Evolutionary conservation across 2,888 invertebrate genomes (phyloP).

Genomic region (Troides aeacus): DNA sequence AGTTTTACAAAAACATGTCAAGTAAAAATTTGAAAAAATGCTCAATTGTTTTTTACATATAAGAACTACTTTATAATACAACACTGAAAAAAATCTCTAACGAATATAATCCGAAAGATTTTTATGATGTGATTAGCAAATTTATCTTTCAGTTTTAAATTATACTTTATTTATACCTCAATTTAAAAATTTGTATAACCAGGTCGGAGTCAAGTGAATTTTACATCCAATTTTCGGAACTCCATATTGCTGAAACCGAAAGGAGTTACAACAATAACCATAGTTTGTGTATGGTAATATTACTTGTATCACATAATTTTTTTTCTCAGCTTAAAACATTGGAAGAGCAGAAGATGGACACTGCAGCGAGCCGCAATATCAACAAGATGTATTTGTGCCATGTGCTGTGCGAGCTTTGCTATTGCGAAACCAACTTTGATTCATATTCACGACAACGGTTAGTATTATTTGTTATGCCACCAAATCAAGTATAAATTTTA

Average conservation of each 20-base stretch:
- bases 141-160: no score
- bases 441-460: slow-evolving; percentile 39
- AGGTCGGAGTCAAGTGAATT: no score
- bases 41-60: no score
- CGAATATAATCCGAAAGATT: no score
- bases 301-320: neutral
- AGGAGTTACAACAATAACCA: no score
- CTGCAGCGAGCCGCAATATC: slow-evolving; percentile 5
- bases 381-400: slow-evolving; percentile 10
- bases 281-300: neutral
- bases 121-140: no score
- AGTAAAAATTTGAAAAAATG: no score
- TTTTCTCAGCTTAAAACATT: slow-evolving; percentile 1
- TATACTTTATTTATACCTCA: no score
- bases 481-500: neutral
- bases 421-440: slow-evolving; percentile 46
- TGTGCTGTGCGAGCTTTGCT: slow-evolving; percentile 48
- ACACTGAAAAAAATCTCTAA: neutral
- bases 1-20: no score
- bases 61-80: neutral
- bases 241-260: no score
- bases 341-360: slow-evolving; percentile 12
- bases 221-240: no score
- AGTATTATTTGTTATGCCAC: slow-evolving; percentile 36
- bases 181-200: no score